These are phyloP conservation scores for Paradoxurus hermaphroditus DNA, from an alignment of 2,113 vertebrate genomes.

Conservation along the genomic window DNA sequence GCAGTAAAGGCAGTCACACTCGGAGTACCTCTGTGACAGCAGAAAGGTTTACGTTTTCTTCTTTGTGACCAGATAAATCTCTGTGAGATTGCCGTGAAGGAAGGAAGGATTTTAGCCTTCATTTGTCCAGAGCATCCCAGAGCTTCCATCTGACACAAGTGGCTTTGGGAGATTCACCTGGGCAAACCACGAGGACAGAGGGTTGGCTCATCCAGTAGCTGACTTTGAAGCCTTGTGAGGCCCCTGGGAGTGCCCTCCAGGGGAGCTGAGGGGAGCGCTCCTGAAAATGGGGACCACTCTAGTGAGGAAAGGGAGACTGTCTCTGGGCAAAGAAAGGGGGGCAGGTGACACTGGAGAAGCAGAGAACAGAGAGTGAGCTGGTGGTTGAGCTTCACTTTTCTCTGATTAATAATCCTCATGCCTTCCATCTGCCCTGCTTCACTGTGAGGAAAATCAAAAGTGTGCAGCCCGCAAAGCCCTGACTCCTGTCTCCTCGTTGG, in stretches of 20 bases:
- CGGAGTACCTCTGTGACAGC: neutral
- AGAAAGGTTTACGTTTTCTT: neutral
- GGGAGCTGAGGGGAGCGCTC: rapidly evolving
- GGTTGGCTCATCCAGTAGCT: neutral
- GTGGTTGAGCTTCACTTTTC: neutral
- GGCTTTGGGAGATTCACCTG: neutral
- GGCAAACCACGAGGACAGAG: neutral
- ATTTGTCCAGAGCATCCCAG: neutral
- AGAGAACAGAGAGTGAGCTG: neutral
- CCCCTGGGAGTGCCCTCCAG: neutral
- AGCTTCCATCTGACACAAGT: neutral
- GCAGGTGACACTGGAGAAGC: neutral
- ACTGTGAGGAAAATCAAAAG: neutral
- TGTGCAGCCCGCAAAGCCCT: neutral
- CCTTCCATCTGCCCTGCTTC: neutral
- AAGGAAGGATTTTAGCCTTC: slow-evolving; percentile 19
- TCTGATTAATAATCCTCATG: neutral
- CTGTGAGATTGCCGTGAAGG: neutral
- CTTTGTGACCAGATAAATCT: slow-evolving; percentile 4
- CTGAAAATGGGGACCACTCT: neutral
- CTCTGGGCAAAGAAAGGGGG: neutral
- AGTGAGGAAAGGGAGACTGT: neutral
- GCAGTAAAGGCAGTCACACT: neutral
- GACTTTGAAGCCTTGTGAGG: neutral
- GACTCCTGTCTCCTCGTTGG: neutral